These are phyloP conservation scores for Notoglanidium macrostoma DNA, from an alignment of 2,797 vertebrate species.

Conservation along the genomic window DNA sequence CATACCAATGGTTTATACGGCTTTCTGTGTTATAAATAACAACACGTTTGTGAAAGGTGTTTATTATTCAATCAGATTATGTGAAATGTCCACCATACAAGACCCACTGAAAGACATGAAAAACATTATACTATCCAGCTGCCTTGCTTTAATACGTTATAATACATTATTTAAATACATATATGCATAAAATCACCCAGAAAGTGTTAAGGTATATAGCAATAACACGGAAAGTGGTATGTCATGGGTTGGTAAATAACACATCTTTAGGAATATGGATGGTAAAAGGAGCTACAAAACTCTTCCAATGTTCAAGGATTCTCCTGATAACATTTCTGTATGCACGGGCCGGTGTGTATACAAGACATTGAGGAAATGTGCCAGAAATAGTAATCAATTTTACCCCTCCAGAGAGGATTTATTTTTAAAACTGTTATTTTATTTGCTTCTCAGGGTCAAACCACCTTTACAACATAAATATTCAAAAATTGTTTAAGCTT, in stretches of 20 bases:
- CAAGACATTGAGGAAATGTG: not conserved
- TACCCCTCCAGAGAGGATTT: not conserved
- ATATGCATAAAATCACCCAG: not conserved
- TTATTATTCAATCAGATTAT: not conserved
- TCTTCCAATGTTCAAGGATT: not conserved
- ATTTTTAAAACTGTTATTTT: not conserved
- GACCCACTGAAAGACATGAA: not conserved
- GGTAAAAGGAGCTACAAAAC: not conserved
- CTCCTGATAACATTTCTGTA: not conserved
- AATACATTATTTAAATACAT: not conserved
- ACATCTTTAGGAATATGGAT: not conserved
- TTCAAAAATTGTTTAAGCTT: not conserved
- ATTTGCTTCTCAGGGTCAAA: not conserved
- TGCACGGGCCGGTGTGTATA: not conserved
- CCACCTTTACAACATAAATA: not conserved
- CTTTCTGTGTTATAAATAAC: not conserved
- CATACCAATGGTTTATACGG: not conserved
- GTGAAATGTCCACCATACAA: too few relatives aligned
- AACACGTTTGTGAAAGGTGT: not conserved
- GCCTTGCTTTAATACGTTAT: too few relatives aligned
- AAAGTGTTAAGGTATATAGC: not conserved
- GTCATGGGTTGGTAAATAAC: not conserved
- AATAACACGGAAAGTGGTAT: not conserved
- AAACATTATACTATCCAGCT: too few relatives aligned
- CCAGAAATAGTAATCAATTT: not conserved